Conservation (phyloP, 2,113 vertebrate species). For the Coregonus clupeaformis region DNA sequence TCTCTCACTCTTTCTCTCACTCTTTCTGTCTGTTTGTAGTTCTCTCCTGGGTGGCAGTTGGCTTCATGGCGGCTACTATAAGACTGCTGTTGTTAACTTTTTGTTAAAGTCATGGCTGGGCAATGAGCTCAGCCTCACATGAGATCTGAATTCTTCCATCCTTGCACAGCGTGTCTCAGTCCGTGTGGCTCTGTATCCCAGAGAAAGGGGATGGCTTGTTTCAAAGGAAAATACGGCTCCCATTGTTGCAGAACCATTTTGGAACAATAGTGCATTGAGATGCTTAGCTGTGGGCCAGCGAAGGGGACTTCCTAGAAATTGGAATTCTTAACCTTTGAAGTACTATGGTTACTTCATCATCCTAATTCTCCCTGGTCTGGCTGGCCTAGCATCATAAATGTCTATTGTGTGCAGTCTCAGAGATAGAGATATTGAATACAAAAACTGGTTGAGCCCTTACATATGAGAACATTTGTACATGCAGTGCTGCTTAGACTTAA, state of each 20-base stretch:
- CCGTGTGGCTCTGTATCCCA: slow-evolving; percentile 38
- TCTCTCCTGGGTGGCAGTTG: slow-evolving; percentile 24
- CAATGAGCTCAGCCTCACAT: slow-evolving; percentile 48
- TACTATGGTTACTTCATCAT: slow-evolving; percentile 40
- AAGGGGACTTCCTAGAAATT: slow-evolving; percentile 44
- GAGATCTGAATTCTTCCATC: slow-evolving; percentile 49
- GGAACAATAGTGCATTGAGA: slow-evolving; percentile 58
- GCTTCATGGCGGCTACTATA: slow-evolving; percentile 23
- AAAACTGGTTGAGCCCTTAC: neutral
- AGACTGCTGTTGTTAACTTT: slow-evolving; percentile 23
- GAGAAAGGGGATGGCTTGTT: slow-evolving; percentile 38
- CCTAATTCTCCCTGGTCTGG: neutral
- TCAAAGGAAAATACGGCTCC: slow-evolving; percentile 52
- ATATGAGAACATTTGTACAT: slow-evolving; percentile 1
- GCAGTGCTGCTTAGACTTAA: neutral
- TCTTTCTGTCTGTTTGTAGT: slow-evolving; percentile 16
- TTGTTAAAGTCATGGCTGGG: slow-evolving; percentile 28
- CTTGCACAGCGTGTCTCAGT: slow-evolving; percentile 56
- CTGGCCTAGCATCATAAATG: neutral
- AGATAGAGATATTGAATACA: neutral
- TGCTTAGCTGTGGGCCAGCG: slow-evolving; percentile 36
- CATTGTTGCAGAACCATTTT: slow-evolving; percentile 48
- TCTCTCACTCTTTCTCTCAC: slow-evolving; percentile 18
- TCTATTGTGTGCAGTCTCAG: neutral
- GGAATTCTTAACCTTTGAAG: slow-evolving; percentile 58